These are phyloP conservation scores for Agrotis ipsilon DNA, from an alignment of 2,888 invertebrate genomes.

Conservation along the genomic window DNA sequence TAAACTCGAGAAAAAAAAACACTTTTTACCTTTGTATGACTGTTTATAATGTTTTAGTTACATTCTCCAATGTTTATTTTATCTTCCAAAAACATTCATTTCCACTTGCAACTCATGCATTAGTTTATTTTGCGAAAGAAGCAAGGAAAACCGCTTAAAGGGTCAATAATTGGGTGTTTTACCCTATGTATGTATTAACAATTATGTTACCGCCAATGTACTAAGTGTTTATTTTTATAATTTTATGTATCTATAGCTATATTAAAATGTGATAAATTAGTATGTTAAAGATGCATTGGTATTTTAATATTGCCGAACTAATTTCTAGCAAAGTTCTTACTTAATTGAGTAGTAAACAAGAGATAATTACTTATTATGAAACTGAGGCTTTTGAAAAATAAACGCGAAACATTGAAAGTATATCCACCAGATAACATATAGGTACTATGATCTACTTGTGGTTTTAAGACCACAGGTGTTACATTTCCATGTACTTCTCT, in stretches of 20 bases:
- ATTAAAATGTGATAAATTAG: constrained; percentile 52
- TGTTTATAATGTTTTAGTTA: too few relatives aligned
- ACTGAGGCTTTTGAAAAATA: constrained; percentile 14
- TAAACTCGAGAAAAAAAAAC: too few relatives aligned
- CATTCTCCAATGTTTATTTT: too few relatives aligned
- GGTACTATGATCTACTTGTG: constrained; percentile 22
- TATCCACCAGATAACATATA: constrained; percentile 6
- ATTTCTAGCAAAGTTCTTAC: constrained; percentile 19
- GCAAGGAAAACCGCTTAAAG: too few relatives aligned
- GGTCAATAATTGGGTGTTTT: too few relatives aligned
- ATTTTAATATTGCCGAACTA: constrained; percentile 5
- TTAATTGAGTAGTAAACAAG: constrained; percentile 14
- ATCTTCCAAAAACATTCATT: too few relatives aligned
- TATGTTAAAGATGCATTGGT: constrained; percentile 16
- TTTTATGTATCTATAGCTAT: constrained; percentile 20
- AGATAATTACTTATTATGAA: constrained; percentile 16
- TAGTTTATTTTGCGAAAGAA: too few relatives aligned
- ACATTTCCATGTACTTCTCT: constrained; percentile 11
- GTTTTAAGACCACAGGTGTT: constrained; percentile 31
- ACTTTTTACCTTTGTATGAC: too few relatives aligned
- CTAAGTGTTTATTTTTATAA: constrained; percentile 21
- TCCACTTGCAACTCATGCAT: too few relatives aligned
- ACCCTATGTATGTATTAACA: too few relatives aligned
- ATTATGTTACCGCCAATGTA: constrained; percentile 23
- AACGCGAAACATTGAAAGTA: constrained; percentile 3